Evolutionary conservation across 92 coral and sea anemone species (phyloP), one percentile per base, ranked within the genome.

Genomic region (Diadumene lineata): DNA sequence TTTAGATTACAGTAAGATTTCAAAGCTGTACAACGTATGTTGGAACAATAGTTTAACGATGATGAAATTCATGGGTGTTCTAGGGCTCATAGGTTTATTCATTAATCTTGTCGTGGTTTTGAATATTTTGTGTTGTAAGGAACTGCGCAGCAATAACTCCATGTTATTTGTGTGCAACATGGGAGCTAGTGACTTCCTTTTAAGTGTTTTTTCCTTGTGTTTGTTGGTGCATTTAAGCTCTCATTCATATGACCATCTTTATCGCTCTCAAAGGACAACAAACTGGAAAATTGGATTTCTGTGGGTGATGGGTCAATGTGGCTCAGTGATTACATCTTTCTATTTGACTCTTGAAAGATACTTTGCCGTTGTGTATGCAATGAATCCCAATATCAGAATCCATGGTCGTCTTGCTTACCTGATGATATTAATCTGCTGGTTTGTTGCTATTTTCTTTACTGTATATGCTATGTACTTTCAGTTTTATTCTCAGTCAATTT

Each of bases 341-440:
- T 56, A 7, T 19, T 56, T 56, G 28, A 38, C 48, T 38, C 13
- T 38, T 13, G 67, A 61, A 1, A 61, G 67, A 61, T 61, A 61
- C 16, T 1, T 61, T 2, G 67, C 16, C 0, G 27, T 61, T 21
- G 67, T 1, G 29, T 61, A 61, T 32, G 27, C 32, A 25, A 17
- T 61, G 23, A 61, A 61, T 15, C 67, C 67, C 19, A 33, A 61
- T 24, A 16, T 61, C 24, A 18, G 67, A 8, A 61, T 61, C 67
- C 16, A 30, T 61, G 31, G 38, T 2, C 22, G 29, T 16, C 22
- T 61, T 7, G 67, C 67, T 9, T 7, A 29, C 30, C 22, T 61
- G 22, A 25, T 61, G 67, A 61, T 61, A 8, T 27, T 24, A 11
- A 33, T 61, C 18, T 61, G 67, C 28, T 61, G 67, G 67, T 16